Base-by-base conservation (phyloP, 2,888 invertebrate species). In the Caprella mutica region DNA sequence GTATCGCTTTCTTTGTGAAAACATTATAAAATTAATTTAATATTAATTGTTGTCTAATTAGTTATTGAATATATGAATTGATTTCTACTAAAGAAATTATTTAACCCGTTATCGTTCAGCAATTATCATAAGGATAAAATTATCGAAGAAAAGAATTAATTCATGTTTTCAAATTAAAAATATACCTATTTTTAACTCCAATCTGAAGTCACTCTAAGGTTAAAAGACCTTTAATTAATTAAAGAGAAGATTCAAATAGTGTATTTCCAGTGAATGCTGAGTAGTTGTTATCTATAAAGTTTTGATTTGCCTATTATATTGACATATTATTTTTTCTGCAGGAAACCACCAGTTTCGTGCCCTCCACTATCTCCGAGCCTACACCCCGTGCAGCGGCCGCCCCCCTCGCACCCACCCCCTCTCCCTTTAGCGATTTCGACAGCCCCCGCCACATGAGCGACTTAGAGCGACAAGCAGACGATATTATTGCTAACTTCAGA, bases 401-500 rank as follows among this genome's bases (percentile, higher is more conserved):
- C n/a, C 58, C 38, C 46, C 46, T 8, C n/a, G 26, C 27, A n/a
- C 21, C 17, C 3, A 14, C 38, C 39, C 40, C 27, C 24, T 43
- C 53, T 3, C 30, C 55, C 23, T 24, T 44, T 29, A 24, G 14
- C 24, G 55, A 50, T 23, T 39, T 40, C 24, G 24, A 24, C 23
- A 19, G 33, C 21, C 42, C 42, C 21, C 27, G 43, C 26, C 29
- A 33, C 21, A 19, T 44, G 38, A 35, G 50, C 4, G 64, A 64
- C 56, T 55, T 64, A 40, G 64, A 64, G 52, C 59, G 64, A 17
- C 59, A 59, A 39, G 64, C 64, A 4, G 64, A 64, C 26, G 64
- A 64, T 40, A 64, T 64, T 58, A 64, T 64, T 38, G 64, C 64
- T 24, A 64, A 64, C 53, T 64, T 64, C 64, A 54, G 64, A 6